Conservation (phyloP, 2,113 vertebrate species). For the Indri indri region DNA sequence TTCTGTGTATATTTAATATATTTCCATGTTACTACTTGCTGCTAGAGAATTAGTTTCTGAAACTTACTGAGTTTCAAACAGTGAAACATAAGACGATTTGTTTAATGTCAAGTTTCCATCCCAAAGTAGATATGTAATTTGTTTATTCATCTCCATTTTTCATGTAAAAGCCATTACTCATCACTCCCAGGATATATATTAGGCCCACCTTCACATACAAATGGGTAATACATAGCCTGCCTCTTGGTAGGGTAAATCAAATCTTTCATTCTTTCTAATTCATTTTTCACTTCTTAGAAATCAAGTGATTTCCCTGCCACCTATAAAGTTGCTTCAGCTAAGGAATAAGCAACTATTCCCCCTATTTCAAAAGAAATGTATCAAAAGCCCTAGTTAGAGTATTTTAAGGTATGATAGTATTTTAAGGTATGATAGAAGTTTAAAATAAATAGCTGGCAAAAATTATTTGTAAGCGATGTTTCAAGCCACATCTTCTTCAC, state of each 20-base stretch:
- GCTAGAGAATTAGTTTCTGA: constrained; percentile 82
- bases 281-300: not conserved
- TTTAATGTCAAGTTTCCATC: constrained; percentile 83
- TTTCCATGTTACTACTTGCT: constrained; percentile 80
- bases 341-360: constrained; percentile 25
- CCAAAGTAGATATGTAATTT: constrained; percentile 72
- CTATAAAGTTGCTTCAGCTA: constrained; percentile 10
- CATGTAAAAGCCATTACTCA: not conserved
- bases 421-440: not conserved
- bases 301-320: constrained; percentile 2
- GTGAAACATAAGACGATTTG: constrained; percentile 79
- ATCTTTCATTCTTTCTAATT: constrained; percentile 2
- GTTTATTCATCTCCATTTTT: constrained; percentile 27
- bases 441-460: constrained; percentile 16
- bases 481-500: not conserved
- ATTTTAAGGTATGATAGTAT: not conserved
- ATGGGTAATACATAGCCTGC: not conserved
- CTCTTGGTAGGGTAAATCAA: not conserved
- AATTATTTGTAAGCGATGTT: constrained; percentile 17
- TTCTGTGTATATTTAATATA: constrained; percentile 84
- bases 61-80: constrained; percentile 81
- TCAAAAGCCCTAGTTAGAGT: not conserved
- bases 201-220: not conserved
- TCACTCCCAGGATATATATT: not conserved
- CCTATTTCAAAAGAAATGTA: not conserved